Evolutionary conservation across 30 jellyfish, hydroid and myxozoan genomes (phyloP).

Genomic region (Catostylus mosaicus): DNA sequence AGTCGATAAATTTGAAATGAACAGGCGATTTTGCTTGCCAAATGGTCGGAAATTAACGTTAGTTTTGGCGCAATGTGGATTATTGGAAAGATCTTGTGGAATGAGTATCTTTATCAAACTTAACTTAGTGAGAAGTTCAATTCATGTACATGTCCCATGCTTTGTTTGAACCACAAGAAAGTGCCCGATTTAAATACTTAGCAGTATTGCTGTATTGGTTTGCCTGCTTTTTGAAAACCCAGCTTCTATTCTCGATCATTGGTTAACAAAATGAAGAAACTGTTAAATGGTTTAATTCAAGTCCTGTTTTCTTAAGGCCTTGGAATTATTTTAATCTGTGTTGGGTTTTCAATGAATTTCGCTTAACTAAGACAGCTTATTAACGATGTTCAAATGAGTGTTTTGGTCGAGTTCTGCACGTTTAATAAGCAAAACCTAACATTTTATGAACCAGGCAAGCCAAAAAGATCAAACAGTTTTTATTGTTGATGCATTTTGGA

Average conservation of each 20-base stretch:
- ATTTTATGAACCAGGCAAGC: not conserved
- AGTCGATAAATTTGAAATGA: too few species aligned
- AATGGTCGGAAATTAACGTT: too few species aligned
- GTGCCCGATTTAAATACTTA: not conserved
- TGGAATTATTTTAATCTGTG: conserved; percentile 11
- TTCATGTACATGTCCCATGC: too few species aligned
- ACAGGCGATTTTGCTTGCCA: too few species aligned
- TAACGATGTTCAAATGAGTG: conserved; percentile 7
- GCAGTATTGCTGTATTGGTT: not conserved
- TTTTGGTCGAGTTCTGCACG: conserved; percentile 4
- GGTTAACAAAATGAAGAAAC: conserved; percentile 18
- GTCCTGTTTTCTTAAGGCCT: conserved; percentile 9
- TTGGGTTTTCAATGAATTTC: conserved; percentile 7
- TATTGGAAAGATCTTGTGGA: too few species aligned
- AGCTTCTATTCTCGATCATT: not conserved
- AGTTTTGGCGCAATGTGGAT: too few species aligned
- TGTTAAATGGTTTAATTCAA: conserved; percentile 19
- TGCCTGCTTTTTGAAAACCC: conserved; percentile 1
- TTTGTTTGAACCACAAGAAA: not conserved
- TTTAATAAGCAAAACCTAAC: not conserved
- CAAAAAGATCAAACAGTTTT: not conserved
- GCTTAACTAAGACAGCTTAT: conserved; percentile 1
- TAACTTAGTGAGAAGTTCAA: too few species aligned
- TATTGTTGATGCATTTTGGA: not conserved
- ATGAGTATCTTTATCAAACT: too few species aligned